Evolutionary conservation across 64 coral and sea anemone genomes (phyloP).

Genomic region (Cladopsammia gracilis): DNA sequence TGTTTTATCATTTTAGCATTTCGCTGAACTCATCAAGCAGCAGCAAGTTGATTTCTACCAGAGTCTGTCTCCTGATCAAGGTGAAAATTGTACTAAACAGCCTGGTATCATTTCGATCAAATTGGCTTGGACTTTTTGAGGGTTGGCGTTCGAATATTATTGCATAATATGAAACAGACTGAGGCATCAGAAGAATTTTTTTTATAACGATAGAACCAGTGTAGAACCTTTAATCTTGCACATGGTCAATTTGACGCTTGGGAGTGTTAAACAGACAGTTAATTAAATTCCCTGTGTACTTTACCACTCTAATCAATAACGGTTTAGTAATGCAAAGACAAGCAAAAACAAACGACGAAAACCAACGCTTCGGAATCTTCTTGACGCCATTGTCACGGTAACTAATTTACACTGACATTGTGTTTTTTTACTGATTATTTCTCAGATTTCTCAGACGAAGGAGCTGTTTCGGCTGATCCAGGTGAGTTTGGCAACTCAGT

Average conservation of each 20-base stretch:
- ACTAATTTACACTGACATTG: background rate
- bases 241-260: background rate
- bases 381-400: background rate
- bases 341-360: no score
- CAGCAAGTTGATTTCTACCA: slow-evolving; percentile 53
- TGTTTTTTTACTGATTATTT: background rate
- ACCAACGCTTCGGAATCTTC: background rate
- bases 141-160: no score
- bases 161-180: no score
- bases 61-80: slow-evolving; percentile 40
- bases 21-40: slow-evolving; percentile 60
- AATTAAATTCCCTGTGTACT: no score
- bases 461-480: background rate
- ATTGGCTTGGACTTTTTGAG: no score
- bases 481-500: background rate
- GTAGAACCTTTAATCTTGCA: background rate
- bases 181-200: no score
- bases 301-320: no score
- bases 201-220: no score
- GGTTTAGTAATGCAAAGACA: no score
- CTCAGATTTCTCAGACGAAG: background rate
- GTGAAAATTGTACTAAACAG: background rate
- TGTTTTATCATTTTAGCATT: slow-evolving; percentile 17
- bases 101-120: no score
- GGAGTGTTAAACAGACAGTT: no score